Percentiles rank a stretch among this genome's conserved stretches.
Evolutionary conservation across 1,140 invertebrate species (phyloP).

Genomic region (Drosophila oshimai): DNA sequence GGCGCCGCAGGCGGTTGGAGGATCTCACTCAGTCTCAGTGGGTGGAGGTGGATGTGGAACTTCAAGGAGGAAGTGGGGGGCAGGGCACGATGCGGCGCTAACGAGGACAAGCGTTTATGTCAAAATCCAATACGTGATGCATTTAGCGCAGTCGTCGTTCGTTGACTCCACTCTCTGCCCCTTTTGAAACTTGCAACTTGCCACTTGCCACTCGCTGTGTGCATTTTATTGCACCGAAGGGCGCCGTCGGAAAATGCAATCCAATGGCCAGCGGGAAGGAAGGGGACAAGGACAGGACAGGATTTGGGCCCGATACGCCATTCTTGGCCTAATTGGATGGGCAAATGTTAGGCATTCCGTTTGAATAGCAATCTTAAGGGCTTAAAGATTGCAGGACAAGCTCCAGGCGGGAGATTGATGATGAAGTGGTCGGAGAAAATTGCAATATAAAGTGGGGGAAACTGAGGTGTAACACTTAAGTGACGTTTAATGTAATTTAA

Average conservation of each 20-base stretch:
- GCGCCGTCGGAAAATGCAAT: constrained; percentile 64
- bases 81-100: constrained; percentile 68
- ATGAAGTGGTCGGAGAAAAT: background rate
- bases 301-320: constrained; percentile 72
- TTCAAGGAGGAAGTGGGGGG: background rate
- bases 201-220: constrained; percentile 13
- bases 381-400: constrained; percentile 25
- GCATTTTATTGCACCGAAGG: constrained; percentile 37
- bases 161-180: too few relatives aligned
- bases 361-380: constrained; percentile 37
- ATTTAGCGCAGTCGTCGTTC: constrained; percentile 61
- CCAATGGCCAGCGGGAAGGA: constrained; percentile 16
- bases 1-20: constrained; percentile 56
- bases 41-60: background rate
- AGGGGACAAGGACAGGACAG: constrained; percentile 9
- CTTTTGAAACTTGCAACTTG: too few relatives aligned
- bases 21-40: constrained; percentile 22
- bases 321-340: constrained; percentile 76
- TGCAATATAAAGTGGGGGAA: constrained; percentile 1
- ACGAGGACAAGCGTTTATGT: constrained; percentile 81
- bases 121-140: constrained; percentile 80
- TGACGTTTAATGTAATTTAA: background rate
- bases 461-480: background rate
- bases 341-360: constrained; percentile 46
- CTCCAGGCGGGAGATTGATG: constrained; percentile 12